Conservation (phyloP, 1,140 invertebrate genomes). For the Acromyrmex heyeri region DNA sequence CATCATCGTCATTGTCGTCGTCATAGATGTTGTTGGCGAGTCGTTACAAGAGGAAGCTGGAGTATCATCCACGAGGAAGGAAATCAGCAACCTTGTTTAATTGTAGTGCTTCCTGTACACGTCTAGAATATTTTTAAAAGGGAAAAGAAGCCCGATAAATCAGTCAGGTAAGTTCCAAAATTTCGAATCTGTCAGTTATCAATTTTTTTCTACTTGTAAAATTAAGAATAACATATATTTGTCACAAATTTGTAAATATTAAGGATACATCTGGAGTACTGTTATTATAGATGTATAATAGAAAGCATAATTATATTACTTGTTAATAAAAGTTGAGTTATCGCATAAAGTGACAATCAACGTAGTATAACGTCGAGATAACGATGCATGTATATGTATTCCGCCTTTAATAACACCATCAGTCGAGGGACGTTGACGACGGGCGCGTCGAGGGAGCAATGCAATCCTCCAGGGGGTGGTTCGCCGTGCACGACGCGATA, state of each 20-base stretch:
- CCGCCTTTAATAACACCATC: slow-evolving; percentile 58
- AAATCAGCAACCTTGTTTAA: slow-evolving; percentile 80
- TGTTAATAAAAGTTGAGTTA: slow-evolving; percentile 67
- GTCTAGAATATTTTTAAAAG: not conserved
- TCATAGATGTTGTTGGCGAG: slow-evolving; percentile 74
- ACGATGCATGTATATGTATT: not conserved
- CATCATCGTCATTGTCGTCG: slow-evolving; percentile 67
- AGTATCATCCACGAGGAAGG: slow-evolving; percentile 76
- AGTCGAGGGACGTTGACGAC: slow-evolving; percentile 41
- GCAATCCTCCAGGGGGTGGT: slow-evolving; percentile 49
- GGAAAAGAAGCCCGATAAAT: not conserved
- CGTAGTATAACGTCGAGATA: slow-evolving; percentile 62
- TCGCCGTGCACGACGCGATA: slow-evolving; percentile 39
- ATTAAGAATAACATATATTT: not conserved
- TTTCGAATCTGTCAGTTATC: not conserved
- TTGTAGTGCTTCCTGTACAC: slow-evolving; percentile 79
- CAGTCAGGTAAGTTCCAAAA: not conserved
- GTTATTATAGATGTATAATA: not conserved
- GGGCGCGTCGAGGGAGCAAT: slow-evolving; percentile 26
- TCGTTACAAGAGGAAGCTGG: slow-evolving; percentile 79
- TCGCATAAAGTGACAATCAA: slow-evolving; percentile 58
- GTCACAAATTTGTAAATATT: not conserved
- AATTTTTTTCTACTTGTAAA: not conserved
- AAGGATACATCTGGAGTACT: not conserved
- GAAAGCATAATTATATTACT: slow-evolving; percentile 2